phyloP scores from a whole-genome alignment of 2,113 vertebrate species.

The Aphyosemion australe region DNA sequence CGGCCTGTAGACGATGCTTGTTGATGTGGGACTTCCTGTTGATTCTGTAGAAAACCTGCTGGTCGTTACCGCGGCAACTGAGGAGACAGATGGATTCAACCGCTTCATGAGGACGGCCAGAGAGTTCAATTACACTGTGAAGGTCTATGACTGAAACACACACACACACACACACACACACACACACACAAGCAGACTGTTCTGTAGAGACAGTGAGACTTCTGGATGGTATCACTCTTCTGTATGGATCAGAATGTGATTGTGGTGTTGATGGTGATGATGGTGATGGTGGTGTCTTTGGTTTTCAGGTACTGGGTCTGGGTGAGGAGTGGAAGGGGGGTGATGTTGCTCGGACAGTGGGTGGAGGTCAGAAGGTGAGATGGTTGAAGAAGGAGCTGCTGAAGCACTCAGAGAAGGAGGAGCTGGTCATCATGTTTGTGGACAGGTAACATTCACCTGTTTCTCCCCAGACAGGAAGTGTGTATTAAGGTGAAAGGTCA shows the following conservation, averaged over 20 bases:
- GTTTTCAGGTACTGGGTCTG: constrained; percentile 72
- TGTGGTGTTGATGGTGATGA: no score
- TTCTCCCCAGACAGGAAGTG: background rate
- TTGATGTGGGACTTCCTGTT: background rate
- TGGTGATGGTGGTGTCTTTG: background rate
- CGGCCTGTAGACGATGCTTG: no score
- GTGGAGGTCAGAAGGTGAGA: constrained; percentile 92
- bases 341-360: constrained; percentile 82
- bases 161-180: background rate
- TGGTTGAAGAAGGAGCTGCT: constrained; percentile 88
- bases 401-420: constrained; percentile 69
- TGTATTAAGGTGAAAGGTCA: no score
- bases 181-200: no score
- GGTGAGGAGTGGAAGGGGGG: constrained; percentile 84
- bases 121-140: constrained; percentile 88
- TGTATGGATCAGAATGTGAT: background rate
- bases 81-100: constrained; percentile 84
- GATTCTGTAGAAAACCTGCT: constrained; percentile 81
- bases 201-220: no score
- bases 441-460: constrained; percentile 81
- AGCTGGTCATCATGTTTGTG: constrained; percentile 86
- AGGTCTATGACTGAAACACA: constrained; percentile 70
- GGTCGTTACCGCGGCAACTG: constrained; percentile 87
- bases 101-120: constrained; percentile 83
- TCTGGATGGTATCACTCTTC: no score